These are phyloP conservation scores for Microtus ochrogaster DNA, from an alignment of 2,113 vertebrate species.

Conservation along the genomic window DNA sequence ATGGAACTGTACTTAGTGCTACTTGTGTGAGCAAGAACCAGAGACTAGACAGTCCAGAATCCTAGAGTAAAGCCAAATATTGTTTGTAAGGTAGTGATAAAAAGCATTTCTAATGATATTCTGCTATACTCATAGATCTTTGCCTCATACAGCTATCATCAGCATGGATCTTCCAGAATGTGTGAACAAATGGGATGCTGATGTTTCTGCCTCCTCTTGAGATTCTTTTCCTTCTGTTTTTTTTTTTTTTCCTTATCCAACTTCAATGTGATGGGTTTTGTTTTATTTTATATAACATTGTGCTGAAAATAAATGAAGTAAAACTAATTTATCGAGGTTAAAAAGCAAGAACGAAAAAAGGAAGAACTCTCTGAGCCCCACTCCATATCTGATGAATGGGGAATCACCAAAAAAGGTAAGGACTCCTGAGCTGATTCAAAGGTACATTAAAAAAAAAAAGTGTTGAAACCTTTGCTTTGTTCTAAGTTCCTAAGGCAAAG, in stretches of 20 bases:
- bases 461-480: neutral
- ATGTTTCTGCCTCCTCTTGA: neutral
- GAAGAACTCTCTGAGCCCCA: neutral
- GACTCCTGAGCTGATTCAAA: neutral
- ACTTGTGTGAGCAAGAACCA: neutral
- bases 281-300: neutral
- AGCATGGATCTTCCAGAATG: too few species aligned
- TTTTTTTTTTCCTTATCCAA: neutral
- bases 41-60: neutral
- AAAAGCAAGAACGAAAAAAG: neutral
- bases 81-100: neutral
- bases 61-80: neutral
- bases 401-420: neutral
- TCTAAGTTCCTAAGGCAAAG: neutral
- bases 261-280: neutral
- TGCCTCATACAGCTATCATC: too few species aligned
- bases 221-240: neutral
- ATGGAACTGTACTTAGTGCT: rapidly evolving
- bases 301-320: neutral
- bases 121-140: neutral
- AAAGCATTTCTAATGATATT: neutral
- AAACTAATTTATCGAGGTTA: neutral
- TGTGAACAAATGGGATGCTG: neutral
- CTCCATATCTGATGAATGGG: neutral
- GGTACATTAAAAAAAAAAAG: neutral